Base-by-base conservation (phyloP, 2,888 invertebrate species). In the Drosophila melanosoma region DNA sequence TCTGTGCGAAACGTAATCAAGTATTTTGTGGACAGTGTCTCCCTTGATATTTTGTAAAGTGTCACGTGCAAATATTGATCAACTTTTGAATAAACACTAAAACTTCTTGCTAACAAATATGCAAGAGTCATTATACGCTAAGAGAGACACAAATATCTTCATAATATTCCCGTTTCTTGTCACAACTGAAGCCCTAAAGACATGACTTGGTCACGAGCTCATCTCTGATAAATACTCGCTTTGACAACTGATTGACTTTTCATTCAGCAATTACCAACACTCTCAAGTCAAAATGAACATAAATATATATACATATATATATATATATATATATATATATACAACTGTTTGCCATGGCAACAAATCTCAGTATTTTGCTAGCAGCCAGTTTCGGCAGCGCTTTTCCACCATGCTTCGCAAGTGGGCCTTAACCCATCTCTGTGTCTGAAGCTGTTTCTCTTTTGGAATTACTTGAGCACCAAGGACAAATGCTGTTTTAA, bases 181-280 rank as follows among this genome's bases (percentile, higher is more conserved):
- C 20, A 15, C 23, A 45, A 45, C 23, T 45, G 23, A 15, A 4
- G 20, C 8, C 45, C 4, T 3, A 1, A 4, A 45, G 7, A 36
- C 35, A 32, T 69, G 29, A 45, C 20, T 8, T 32, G 26, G 71
- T 49, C 71, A 57, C 71, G 48, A 26, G 26, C 71, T 15, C 59
- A 49, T 51, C 35, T 23, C 59, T 2, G 29, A 29, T 8, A 32
- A 32, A 33, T 48, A 38, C 40, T 29, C 42, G 69, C 48, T 6
- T 32, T 71, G 68, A 68, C 68, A 68, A 72, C 42, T 68, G 68
- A 68, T 71, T 69, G 52, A 72, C 69, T 69, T 52, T 60, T 20
- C 69, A 45, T 61, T 45, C 32, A 61, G 52, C 73, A 36, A 73
- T 69, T 45, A 23, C 42, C 52, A 72, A 52, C 62, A 72, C 69